phyloP scores from a whole-genome alignment of 1,140 invertebrate genomes.

The Papilio polyxenes region DNA sequence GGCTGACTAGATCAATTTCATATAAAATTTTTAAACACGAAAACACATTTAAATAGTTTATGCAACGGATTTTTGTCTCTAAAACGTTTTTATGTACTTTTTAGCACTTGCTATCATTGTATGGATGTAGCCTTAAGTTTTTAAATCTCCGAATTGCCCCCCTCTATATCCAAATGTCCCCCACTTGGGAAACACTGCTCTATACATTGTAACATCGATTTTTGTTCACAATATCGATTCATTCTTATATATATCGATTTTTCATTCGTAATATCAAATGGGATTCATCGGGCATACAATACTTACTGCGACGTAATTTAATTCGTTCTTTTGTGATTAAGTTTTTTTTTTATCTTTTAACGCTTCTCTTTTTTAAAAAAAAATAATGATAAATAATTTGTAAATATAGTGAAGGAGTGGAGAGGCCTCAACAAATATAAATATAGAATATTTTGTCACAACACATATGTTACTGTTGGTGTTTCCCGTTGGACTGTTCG shows the following conservation, averaged over 20 bases:
- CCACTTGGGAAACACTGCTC: too few species aligned
- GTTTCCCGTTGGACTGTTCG: too few species aligned
- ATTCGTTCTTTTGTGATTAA: constrained; percentile 52
- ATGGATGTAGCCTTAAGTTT: too few species aligned
- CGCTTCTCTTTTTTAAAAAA: constrained; percentile 18
- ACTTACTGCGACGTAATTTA: constrained; percentile 47
- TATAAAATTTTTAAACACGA: too few species aligned
- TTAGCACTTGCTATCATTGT: too few species aligned
- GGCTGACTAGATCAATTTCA: too few species aligned
- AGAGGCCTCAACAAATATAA: constrained; percentile 69
- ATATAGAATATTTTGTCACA: constrained; percentile 72
- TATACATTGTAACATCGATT: background rate
- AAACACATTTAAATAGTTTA: too few species aligned
- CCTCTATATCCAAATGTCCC: too few species aligned
- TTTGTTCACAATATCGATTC: constrained; percentile 7
- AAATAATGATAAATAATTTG: constrained; percentile 55
- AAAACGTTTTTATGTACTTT: too few species aligned
- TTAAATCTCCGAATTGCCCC: too few species aligned
- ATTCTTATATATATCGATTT: background rate
- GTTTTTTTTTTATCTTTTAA: constrained; percentile 43
- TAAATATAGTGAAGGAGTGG: constrained; percentile 72
- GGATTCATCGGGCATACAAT: constrained; percentile 59
- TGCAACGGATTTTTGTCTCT: too few species aligned
- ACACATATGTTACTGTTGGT: constrained; percentile 40
- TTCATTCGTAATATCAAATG: constrained; percentile 32